Evolutionary conservation across 1,140 invertebrate species (phyloP), one percentile per base, ranked within the genome.

Genomic region (Thaumatotibia leucotreta): DNA sequence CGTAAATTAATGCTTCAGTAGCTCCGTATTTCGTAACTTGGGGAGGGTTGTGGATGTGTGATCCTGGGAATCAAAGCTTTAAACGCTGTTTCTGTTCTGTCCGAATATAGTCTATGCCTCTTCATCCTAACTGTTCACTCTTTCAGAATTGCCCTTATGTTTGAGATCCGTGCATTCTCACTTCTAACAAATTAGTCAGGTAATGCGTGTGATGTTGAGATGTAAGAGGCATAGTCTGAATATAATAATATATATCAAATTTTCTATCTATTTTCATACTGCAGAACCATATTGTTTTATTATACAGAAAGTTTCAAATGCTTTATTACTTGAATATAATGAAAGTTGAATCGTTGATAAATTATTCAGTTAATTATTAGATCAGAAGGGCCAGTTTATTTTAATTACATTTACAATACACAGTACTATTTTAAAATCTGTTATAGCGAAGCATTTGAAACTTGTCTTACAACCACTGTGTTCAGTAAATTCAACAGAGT

Each of bases 21-120:
- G 85, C 69, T 82, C 72, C 80, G 77, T 83, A 77, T 78, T 77
- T 50, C 73, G 69, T 72, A 66, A 68, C 69, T 75, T 70, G 84
- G 86, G 81, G 84, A 81, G 83, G 68, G 73, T 75, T 76, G 77
- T 84, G 82, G 77, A 80, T 82, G 83, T 87, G 84, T 90, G 85
- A 89, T 90, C 74, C 83, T 83, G 81, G 88, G 79, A 90, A 89
- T 90, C 88, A 90, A 90, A 90, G 88, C 88, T 90, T 90, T 90
- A 90, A 90, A 73, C 78, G 72, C 80, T 74, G 67, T 85, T 84
- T 86, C 76, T 78, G 76, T 88, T 86, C 72, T 80, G 75, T 76
- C 77, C 70, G 72, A 75, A 72, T 68, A 69, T 58, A 24, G 24
- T 8, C 74, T 77, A 79, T 82, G 83, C 78, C 81, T 84, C 79